These are phyloP conservation scores for Cryptoblepharus egeriae DNA, from an alignment of 2,797 vertebrate species.

Conservation along the genomic window DNA sequence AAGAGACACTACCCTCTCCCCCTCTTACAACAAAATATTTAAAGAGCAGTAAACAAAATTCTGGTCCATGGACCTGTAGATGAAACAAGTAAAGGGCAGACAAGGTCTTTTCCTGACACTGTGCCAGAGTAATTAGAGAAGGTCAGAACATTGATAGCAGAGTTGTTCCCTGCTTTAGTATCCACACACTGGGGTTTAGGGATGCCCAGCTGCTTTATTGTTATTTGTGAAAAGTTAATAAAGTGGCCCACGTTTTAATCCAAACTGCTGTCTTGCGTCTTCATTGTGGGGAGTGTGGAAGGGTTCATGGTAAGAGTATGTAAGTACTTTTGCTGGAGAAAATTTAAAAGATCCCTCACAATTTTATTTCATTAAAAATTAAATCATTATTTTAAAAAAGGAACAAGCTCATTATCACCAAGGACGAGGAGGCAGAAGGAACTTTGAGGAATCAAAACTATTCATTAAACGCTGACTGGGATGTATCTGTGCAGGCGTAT, in stretches of 20 bases:
- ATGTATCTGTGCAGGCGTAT: neutral
- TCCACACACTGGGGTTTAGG: no score
- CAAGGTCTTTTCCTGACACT: conserved; percentile 9
- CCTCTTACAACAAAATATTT: neutral
- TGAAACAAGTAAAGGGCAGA: conserved; percentile 10
- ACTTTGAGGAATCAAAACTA: neutral
- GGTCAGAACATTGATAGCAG: neutral
- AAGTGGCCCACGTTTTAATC: no score
- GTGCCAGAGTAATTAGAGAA: conserved; percentile 35
- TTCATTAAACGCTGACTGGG: conserved; percentile 18
- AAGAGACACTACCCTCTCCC: neutral
- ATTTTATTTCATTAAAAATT: neutral
- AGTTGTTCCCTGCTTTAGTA: no score
- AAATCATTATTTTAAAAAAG: neutral
- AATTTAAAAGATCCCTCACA: neutral
- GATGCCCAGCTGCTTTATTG: no score
- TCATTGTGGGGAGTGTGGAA: no score
- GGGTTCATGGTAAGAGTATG: no score
- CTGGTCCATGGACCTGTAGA: neutral
- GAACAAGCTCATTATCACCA: conserved; percentile 6
- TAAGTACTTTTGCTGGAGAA: no score
- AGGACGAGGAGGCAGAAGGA: neutral
- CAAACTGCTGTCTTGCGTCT: no score
- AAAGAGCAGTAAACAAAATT: conserved; percentile 24
- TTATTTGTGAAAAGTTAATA: no score